A percentile compares a stretch with the other conserved stretches of the same genome.
These are phyloP conservation scores for Drosophila orena DNA, from an alignment of 1,140 invertebrate species.

Conservation along the genomic window DNA sequence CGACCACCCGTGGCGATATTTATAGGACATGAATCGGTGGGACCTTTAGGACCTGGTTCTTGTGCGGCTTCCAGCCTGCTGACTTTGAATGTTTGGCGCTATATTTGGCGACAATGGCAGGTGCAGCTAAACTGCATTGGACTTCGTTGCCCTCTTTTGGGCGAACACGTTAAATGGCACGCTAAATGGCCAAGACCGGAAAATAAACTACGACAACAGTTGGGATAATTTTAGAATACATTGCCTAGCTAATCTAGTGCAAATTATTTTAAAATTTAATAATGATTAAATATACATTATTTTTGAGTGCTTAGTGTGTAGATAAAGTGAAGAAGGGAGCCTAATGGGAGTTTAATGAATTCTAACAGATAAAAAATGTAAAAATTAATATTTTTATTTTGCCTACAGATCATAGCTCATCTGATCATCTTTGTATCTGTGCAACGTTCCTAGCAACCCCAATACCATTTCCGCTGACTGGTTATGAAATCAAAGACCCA, in stretches of 20 bases:
- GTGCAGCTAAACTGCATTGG: background rate
- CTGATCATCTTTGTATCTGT: background rate
- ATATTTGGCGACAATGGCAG: conserved; percentile 17
- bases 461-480: conserved; percentile 66
- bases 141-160: conserved; percentile 44
- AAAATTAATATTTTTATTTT: too few relatives aligned
- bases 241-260: too few relatives aligned
- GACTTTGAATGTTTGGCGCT: conserved; percentile 29
- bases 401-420: background rate
- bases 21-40: conserved; percentile 31
- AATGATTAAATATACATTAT: too few relatives aligned
- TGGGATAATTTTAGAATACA: background rate
- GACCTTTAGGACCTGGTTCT: conserved; percentile 9
- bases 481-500: conserved; percentile 69
- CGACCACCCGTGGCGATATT: conserved; percentile 37
- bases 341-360: too few relatives aligned
- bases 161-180: conserved; percentile 28
- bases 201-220: background rate
- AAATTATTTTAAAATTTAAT: too few relatives aligned
- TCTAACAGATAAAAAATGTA: too few relatives aligned
- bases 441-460: conserved; percentile 43
- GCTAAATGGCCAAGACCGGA: background rate
- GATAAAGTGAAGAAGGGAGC: too few relatives aligned
- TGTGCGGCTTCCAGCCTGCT: conserved; percentile 9
- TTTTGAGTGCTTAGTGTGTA: too few relatives aligned